Evolutionary conservation across 2,888 invertebrate species (phyloP).

Genomic region (Plebejus anna): DNA sequence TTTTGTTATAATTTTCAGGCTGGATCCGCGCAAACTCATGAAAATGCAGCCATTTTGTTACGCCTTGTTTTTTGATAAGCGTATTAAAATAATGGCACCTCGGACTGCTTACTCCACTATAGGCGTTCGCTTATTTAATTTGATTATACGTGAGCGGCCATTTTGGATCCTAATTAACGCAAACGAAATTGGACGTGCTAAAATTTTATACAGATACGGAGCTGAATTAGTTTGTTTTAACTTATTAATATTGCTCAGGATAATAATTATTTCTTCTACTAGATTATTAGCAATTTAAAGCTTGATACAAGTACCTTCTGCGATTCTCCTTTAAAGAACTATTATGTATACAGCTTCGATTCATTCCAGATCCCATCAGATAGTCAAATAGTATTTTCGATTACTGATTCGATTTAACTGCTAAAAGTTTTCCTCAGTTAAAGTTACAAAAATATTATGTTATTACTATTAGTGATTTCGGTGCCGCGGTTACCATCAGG

Average conservation of each 20-base stretch:
- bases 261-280: background rate
- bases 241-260: background rate
- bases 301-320: background rate
- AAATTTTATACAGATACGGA: background rate
- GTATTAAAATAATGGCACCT: constrained; percentile 75
- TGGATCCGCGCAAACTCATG: constrained; percentile 75
- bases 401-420: too few species aligned
- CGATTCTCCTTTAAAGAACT: too few species aligned
- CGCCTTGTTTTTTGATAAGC: constrained; percentile 80
- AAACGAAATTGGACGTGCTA: constrained; percentile 58
- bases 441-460: too few species aligned
- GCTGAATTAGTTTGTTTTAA: background rate
- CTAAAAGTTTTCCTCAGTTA: too few species aligned
- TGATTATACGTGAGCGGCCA: constrained; percentile 64
- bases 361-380: too few species aligned
- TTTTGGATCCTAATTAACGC: constrained; percentile 71
- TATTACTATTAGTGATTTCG: too few species aligned
- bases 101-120: constrained; percentile 62
- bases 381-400: too few species aligned
- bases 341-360: too few species aligned
- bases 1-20: constrained; percentile 80
- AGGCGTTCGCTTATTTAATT: constrained; percentile 59
- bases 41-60: constrained; percentile 78
- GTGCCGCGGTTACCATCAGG: too few species aligned
- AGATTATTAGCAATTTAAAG: background rate